Evolutionary conservation across 2,113 vertebrate species (phyloP).

Genomic region (Coreoperca whiteheadi): DNA sequence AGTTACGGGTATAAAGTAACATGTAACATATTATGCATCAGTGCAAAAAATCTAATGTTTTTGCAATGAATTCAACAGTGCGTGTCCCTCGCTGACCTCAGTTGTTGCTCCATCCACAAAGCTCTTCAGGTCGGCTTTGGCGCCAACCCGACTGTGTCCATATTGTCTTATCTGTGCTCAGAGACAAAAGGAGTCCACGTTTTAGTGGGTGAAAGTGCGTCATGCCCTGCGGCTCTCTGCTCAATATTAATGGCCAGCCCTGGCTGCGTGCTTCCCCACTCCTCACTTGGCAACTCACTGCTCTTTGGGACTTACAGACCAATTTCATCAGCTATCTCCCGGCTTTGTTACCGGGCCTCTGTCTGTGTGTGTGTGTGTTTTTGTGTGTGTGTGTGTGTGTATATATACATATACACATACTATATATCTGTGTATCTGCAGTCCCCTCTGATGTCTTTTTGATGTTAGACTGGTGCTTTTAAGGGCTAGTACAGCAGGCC

Average conservation of each 20-base stretch:
- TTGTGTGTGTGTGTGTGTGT: neutral
- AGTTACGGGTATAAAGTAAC: neutral
- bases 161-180: slow-evolving; percentile 15
- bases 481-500: slow-evolving; percentile 42
- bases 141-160: neutral
- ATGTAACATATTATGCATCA: neutral
- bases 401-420: neutral
- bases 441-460: slow-evolving; percentile 63
- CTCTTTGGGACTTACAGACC: slow-evolving; percentile 59
- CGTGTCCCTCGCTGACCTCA: neutral
- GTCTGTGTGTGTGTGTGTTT: slow-evolving; percentile 1
- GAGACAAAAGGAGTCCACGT: neutral
- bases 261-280: slow-evolving; percentile 21
- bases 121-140: slow-evolving; percentile 2
- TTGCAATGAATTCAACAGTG: neutral
- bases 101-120: slow-evolving; percentile 1
- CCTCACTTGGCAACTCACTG: slow-evolving; percentile 42
- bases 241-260: slow-evolving; percentile 58
- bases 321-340: slow-evolving; percentile 69
- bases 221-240: slow-evolving; percentile 41
- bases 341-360: slow-evolving; percentile 42
- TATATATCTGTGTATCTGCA: slow-evolving; percentile 42
- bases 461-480: slow-evolving; percentile 55
- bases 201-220: slow-evolving; percentile 20
- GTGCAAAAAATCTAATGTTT: neutral